Percentiles rank a stretch among this genome's conserved stretches.
Evolutionary conservation across 2,113 vertebrate species (phyloP).

Genomic region (Gobius niger): DNA sequence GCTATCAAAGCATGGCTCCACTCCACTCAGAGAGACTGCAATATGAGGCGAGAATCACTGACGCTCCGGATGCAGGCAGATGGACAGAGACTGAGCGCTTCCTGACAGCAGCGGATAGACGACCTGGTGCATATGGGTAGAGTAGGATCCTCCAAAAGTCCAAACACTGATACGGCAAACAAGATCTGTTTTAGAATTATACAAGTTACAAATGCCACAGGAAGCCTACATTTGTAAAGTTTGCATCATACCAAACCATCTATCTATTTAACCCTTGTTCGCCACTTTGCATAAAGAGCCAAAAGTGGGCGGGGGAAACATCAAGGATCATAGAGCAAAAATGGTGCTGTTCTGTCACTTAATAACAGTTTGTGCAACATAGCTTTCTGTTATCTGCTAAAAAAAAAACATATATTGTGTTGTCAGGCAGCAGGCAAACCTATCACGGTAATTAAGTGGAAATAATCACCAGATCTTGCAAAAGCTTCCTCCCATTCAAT

Average conservation of each 20-base stretch:
- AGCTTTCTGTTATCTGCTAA: background rate
- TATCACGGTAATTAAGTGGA: conserved; percentile 14
- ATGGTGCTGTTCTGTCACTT: background rate
- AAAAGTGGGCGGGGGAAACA: too few relatives aligned
- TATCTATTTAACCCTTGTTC: too few relatives aligned
- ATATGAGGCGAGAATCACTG: conserved; percentile 69
- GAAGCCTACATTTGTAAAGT: too few relatives aligned
- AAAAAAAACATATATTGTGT: background rate
- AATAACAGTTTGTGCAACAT: background rate
- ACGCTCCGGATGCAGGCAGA: conserved; percentile 42
- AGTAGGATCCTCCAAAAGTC: conserved; percentile 27
- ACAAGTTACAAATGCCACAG: background rate
- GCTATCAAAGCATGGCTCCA: conserved; percentile 76
- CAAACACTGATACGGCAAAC: background rate
- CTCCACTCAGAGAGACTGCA: conserved; percentile 71
- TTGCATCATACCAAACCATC: too few relatives aligned
- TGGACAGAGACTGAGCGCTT: conserved; percentile 52
- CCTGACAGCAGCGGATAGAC: conserved; percentile 38
- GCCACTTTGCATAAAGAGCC: too few relatives aligned
- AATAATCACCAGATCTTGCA: conserved; percentile 8
- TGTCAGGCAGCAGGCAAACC: background rate
- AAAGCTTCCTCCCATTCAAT: background rate
- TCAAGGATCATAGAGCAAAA: too few relatives aligned
- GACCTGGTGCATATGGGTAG: conserved; percentile 39
- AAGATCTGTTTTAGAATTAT: background rate